Percentiles rank a stretch among this genome's conserved stretches.
phyloP scores from a whole-genome alignment of 1,140 invertebrate genomes.

The Zaprionus capensis region DNA sequence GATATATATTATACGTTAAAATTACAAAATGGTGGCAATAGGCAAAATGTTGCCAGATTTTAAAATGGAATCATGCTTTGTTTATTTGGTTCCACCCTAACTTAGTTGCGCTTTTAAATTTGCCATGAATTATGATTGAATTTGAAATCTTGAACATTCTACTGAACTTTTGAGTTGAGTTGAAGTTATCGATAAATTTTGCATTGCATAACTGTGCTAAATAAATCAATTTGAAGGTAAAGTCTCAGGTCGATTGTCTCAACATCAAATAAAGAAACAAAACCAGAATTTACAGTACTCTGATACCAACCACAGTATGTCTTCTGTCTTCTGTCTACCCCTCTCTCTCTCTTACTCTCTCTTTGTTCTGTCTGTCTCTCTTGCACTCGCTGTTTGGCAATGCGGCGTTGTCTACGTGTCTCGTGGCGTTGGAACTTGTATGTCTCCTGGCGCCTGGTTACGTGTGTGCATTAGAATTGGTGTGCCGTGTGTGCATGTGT shows the following conservation, averaged over 20 bases:
- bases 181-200: background rate
- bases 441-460: constrained; percentile 24
- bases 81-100: background rate
- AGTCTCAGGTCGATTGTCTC: background rate
- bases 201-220: background rate
- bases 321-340: no score
- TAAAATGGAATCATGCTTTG: background rate
- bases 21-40: constrained; percentile 1
- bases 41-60: background rate
- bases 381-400: background rate
- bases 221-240: background rate
- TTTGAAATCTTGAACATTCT: background rate
- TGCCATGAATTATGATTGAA: background rate
- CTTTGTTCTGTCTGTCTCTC: background rate
- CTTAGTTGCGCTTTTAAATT: background rate
- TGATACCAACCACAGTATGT: background rate
- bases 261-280: background rate
- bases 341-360: background rate
- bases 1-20: background rate
- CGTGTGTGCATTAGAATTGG: constrained; percentile 43
- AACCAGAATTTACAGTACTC: background rate
- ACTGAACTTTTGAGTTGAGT: no score
- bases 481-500: constrained; percentile 1
- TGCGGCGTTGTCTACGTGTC: constrained; percentile 31
- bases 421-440: constrained; percentile 11